Evolutionary conservation across 2,113 vertebrate species (phyloP).

Genomic region (Camarhynchus parvulus): DNA sequence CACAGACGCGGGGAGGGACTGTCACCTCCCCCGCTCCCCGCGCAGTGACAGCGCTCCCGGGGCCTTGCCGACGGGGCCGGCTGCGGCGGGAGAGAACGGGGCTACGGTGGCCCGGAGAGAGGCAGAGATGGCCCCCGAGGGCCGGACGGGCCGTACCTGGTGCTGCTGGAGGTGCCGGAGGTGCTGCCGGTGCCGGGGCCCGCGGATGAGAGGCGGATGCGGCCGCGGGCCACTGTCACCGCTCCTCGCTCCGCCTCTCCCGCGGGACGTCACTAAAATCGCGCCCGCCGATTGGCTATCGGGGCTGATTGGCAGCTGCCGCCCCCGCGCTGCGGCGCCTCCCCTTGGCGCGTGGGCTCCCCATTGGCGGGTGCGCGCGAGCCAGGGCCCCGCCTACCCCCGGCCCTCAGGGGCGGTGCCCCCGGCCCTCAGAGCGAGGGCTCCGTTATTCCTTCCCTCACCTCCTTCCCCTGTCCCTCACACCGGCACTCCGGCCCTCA

Average conservation of each 20-base stretch:
- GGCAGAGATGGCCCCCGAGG: background rate
- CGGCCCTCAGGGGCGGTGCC: background rate
- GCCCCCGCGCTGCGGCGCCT: fast-evolving
- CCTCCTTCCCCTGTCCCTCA: fast-evolving
- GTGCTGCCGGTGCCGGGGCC: background rate
- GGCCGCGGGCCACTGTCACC: background rate
- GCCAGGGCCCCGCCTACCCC: fast-evolving
- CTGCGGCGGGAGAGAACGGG: too few species aligned
- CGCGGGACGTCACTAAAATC: fast-evolving
- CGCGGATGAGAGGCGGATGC: background rate
- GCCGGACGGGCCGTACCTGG: background rate
- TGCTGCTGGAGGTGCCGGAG: background rate
- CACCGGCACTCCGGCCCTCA: too few species aligned
- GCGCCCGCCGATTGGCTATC: fast-evolving
- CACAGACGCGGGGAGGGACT: background rate
- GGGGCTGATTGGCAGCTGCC: background rate
- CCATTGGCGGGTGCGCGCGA: background rate
- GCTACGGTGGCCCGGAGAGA: too few species aligned
- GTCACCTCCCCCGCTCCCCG: background rate
- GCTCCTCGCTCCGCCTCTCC: background rate
- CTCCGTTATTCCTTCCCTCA: background rate
- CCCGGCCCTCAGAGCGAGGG: background rate
- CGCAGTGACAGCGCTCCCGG: background rate
- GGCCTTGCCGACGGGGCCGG: background rate
- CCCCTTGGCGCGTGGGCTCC: fast-evolving